Conservation (phyloP, 2,797 vertebrate species). For the Cossypha niveicapilla region DNA sequence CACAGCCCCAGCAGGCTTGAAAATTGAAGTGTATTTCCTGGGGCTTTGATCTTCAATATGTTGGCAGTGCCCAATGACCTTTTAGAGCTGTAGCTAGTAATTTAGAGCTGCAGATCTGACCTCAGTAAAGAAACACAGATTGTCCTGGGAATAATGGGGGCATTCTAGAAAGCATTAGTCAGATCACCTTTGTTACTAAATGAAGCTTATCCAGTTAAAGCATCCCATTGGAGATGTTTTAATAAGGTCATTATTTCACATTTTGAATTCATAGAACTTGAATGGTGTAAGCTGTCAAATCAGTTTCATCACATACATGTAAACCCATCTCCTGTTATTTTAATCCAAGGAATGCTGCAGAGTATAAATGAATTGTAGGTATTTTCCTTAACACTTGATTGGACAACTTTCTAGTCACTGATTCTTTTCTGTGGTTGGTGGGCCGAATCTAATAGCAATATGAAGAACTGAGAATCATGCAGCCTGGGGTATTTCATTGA, state of each 20-base stretch:
- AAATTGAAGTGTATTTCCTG: not conserved
- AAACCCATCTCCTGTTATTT: not conserved
- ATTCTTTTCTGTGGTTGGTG: not conserved
- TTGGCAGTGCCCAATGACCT: not conserved
- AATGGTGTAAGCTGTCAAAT: not conserved
- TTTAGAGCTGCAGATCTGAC: not conserved
- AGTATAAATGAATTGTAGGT: not conserved
- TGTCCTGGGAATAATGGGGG: not conserved
- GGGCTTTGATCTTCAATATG: not conserved
- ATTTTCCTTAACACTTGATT: not conserved
- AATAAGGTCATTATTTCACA: not conserved
- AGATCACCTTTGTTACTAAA: not conserved
- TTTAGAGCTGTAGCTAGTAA: not conserved
- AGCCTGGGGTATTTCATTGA: not conserved
- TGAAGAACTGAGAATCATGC: not conserved
- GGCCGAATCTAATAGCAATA: not conserved
- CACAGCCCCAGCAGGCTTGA: not conserved
- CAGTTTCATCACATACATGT: not conserved
- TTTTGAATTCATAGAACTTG: not conserved
- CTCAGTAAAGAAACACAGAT: not conserved
- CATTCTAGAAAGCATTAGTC: not conserved
- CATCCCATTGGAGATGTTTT: not conserved
- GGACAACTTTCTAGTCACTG: not conserved
- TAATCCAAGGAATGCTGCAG: not conserved
- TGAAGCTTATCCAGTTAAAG: not conserved